phyloP scores from a whole-genome alignment of 2,888 invertebrate species.

The Apodemia mormo region DNA sequence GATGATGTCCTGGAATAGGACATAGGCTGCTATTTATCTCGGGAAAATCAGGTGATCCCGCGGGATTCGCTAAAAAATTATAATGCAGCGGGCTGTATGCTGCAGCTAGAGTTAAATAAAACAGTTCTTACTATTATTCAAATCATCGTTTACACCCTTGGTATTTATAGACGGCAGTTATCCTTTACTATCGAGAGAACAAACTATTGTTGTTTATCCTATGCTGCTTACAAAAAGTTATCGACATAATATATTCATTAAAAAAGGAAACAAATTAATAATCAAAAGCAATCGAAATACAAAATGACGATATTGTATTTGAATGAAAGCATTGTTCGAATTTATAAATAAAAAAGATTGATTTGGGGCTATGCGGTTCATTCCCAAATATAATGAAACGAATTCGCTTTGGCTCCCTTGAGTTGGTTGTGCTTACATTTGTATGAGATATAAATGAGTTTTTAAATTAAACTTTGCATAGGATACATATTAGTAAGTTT shows the following conservation, averaged over 20 bases:
- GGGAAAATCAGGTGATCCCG: too few relatives aligned
- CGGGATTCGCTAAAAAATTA: too few relatives aligned
- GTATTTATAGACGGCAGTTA: too few relatives aligned
- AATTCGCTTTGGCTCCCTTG: constrained; percentile 50
- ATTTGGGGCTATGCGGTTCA: constrained; percentile 44
- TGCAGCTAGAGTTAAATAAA: too few relatives aligned
- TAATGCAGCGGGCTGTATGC: too few relatives aligned
- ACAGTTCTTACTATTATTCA: too few relatives aligned
- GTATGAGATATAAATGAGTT: constrained; percentile 61
- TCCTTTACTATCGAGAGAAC: too few relatives aligned
- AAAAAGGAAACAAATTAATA: not conserved
- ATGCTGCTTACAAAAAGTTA: not conserved
- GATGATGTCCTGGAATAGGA: too few relatives aligned
- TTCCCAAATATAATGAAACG: constrained; percentile 49
- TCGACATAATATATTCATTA: not conserved
- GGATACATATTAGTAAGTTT: not conserved
- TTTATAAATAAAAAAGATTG: constrained; percentile 54
- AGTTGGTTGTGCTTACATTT: constrained; percentile 59
- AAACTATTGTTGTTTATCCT: too few relatives aligned
- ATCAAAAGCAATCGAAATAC: not conserved
- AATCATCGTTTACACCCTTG: too few relatives aligned
- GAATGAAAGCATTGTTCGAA: constrained; percentile 40
- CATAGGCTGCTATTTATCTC: too few relatives aligned
- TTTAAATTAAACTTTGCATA: constrained; percentile 29
- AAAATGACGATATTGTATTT: not conserved